phyloP scores from a whole-genome alignment of 2,888 invertebrate genomes.

The Opisthograptis luteolata region DNA sequence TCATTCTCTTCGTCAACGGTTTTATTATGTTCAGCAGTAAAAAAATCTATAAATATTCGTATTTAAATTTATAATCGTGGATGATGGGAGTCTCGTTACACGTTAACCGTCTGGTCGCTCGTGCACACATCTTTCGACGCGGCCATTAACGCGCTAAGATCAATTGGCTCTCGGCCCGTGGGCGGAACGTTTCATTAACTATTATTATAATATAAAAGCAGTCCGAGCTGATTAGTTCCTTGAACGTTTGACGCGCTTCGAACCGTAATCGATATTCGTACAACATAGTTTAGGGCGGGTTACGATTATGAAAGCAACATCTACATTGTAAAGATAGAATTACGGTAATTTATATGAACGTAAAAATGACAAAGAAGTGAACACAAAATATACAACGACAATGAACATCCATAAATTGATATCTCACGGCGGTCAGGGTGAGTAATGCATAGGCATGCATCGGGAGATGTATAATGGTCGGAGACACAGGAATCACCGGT shows the following conservation, averaged over 20 bases:
- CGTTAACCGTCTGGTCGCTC: conserved; percentile 50
- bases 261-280: conserved; percentile 57
- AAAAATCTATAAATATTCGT: conserved; percentile 54
- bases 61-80: conserved; percentile 64
- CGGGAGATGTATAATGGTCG: conserved; percentile 70
- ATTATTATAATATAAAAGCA: conserved; percentile 79
- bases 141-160: conserved; percentile 74
- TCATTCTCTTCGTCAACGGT: conserved; percentile 38
- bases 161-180: conserved; percentile 72
- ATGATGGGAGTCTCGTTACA: conserved; percentile 58
- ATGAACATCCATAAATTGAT: conserved; percentile 69
- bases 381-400: conserved; percentile 65
- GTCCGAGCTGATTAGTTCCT: conserved; percentile 75
- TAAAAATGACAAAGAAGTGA: conserved; percentile 64
- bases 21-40: conserved; percentile 57
- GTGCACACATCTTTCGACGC: conserved; percentile 69
- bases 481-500: conserved; percentile 81
- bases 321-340: conserved; percentile 33
- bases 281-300: conserved; percentile 47
- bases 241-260: conserved; percentile 59
- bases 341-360: conserved; percentile 32
- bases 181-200: conserved; percentile 80
- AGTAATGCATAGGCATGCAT: conserved; percentile 78
- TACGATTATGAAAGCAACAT: conserved; percentile 35
- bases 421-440: conserved; percentile 65